Evolutionary conservation across 2,888 invertebrate genomes (phyloP).

Genomic region (Pyrocoelia pectoralis): DNA sequence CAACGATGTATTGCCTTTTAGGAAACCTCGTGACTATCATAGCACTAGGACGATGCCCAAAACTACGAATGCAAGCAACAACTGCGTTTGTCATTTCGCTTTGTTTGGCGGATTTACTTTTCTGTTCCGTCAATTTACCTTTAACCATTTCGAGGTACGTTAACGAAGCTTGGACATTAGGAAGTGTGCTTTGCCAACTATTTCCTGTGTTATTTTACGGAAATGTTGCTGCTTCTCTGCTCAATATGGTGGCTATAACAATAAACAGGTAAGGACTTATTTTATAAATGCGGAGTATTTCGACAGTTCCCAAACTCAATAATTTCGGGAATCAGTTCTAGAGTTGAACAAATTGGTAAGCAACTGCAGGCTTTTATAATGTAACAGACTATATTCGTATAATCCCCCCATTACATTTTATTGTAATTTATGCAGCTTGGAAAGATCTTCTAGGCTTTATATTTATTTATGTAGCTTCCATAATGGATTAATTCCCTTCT

Average conservation of each 20-base stretch:
- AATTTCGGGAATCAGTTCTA: no score
- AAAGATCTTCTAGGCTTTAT: background rate
- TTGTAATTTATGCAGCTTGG: no score
- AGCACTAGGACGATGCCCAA: slow-evolving; percentile 79
- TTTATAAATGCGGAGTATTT: no score
- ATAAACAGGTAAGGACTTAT: slow-evolving; percentile 74
- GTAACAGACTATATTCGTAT: no score
- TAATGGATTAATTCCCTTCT: background rate
- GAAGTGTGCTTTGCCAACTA: slow-evolving; percentile 78
- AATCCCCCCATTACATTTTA: no score
- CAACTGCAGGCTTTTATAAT: no score
- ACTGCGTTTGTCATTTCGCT: slow-evolving; percentile 88
- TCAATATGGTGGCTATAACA: slow-evolving; percentile 91
- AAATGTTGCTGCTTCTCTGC: slow-evolving; percentile 85
- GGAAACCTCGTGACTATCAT: slow-evolving; percentile 85
- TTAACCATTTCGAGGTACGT: slow-evolving; percentile 85
- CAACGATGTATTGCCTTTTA: slow-evolving; percentile 63
- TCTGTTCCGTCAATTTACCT: slow-evolving; percentile 85
- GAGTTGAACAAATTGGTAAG: no score
- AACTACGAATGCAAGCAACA: slow-evolving; percentile 83
- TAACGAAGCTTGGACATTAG: slow-evolving; percentile 81
- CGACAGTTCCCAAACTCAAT: no score
- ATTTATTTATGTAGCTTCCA: background rate
- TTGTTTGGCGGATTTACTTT: slow-evolving; percentile 85
- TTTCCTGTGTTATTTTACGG: slow-evolving; percentile 91